Base-by-base conservation (phyloP, 2,797 vertebrate species). In the Galaxias olidus region DNA sequence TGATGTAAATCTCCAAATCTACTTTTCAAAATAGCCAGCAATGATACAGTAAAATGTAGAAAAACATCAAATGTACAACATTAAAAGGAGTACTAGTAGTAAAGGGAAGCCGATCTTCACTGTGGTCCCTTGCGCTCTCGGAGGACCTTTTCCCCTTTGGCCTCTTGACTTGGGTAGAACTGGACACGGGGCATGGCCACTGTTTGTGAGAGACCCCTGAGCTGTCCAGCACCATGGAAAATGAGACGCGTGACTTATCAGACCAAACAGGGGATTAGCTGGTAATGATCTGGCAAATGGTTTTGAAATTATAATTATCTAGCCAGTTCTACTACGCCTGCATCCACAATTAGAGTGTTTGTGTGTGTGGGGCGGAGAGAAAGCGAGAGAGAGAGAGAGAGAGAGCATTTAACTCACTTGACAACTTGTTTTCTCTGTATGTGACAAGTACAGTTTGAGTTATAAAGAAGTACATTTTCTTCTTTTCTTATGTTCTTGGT, bases 231-330 rank as follows among this genome's bases (percentile, higher is more conserved):
- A 80, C 77, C 72, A 57, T 85, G 83, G 82, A 84, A 88, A 90
- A 91, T 88, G 84, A 87, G 89, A 83, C 78, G 80, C 85, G 87
- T 90, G 89, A 90, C 91, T 90, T 86, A 82, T 89, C 80, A 87
- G 86, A 89, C 90, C 86, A 89, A 90, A 88, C 85, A 86, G 55
- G 68, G 87, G 89, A 90, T 92, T 91, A 91, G 78, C 76, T 79
- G 84, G 79, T 89, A 90, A 91, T 90, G 89, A 90, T 90, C 86
- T 89, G 87, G 86, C 88, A 88, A 91, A 91, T 90, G 88, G 86
- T 90, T 90, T 87, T 88, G 88, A 91, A 90, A 90, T 91, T 88
- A 88, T 90, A 89, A 86, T 90, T 84, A 89, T 87, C 73, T 82
- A 74, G 72, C 79, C 77, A 74, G 75, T 79, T 80, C 75, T 78